Percentiles rank a stretch among this genome's conserved stretches.
Conservation (phyloP, 2,797 vertebrate genomes). For the Phalloptychus januarius region DNA sequence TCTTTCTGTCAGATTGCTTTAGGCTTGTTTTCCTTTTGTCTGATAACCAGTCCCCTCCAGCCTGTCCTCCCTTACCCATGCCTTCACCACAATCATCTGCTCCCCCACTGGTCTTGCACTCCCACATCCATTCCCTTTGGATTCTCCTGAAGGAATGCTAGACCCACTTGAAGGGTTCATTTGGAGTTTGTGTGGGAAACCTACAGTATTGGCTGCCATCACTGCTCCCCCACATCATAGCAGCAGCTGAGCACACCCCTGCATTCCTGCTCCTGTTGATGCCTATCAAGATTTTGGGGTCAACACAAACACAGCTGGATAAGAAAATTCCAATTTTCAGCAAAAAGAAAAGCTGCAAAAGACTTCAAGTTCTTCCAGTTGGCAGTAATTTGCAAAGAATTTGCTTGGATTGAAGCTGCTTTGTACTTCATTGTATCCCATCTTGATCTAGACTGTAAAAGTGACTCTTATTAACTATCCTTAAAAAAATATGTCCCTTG, state of each 20-base stretch:
- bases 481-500: constrained; percentile 27
- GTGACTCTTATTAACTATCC: constrained; percentile 11
- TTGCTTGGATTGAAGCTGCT: not conserved
- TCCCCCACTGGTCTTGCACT: constrained; percentile 42
- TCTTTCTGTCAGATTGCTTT: constrained; percentile 35
- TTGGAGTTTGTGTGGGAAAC: constrained; percentile 54
- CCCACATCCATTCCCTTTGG: constrained; percentile 23
- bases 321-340: constrained; percentile 10
- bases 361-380: not conserved
- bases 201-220: constrained; percentile 53
- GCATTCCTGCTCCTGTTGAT: constrained; percentile 71
- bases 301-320: constrained; percentile 46
- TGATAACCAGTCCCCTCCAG: constrained; percentile 1
- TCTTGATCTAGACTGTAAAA: constrained; percentile 45
- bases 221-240: constrained; percentile 50
- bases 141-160: constrained; percentile 53
- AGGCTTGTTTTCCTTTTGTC: constrained; percentile 48
- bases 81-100: constrained; percentile 25
- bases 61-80: constrained; percentile 4
- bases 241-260: constrained; percentile 12
- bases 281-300: constrained; percentile 57
- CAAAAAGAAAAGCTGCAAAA: not conserved
- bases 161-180: constrained; percentile 37
- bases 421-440: not conserved
- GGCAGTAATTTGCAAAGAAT: constrained; percentile 9